phyloP scores from a whole-genome alignment of 2,888 invertebrate genomes.

The Cybosia mesomella region DNA sequence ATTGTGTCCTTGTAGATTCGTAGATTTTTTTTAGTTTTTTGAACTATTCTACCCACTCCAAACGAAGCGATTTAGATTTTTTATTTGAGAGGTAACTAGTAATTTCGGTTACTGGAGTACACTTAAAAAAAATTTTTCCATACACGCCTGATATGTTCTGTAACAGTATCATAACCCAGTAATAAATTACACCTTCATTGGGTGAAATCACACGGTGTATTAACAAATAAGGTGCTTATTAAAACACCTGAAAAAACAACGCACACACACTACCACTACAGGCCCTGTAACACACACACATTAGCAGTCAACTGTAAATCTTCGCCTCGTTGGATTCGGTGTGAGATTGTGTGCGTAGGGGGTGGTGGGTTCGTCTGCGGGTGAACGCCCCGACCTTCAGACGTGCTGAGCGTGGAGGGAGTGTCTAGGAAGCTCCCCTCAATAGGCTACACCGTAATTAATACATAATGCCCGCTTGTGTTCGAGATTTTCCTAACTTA shows the following conservation, averaged over 20 bases:
- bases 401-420: conserved; percentile 61
- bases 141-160: background rate
- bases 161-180: background rate
- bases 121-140: no score
- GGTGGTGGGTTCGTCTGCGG: conserved; percentile 59
- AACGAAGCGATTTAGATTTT: no score
- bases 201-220: conserved; percentile 24
- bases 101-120: no score
- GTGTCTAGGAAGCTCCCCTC: conserved; percentile 74
- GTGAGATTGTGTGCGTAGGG: conserved; percentile 29
- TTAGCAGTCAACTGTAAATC: background rate
- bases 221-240: conserved; percentile 34
- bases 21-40: no score
- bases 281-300: background rate
- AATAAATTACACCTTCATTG: conserved; percentile 2
- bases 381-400: conserved; percentile 85
- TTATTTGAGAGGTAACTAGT: no score
- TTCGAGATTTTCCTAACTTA: conserved; percentile 40
- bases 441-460: conserved; percentile 56
- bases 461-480: conserved; percentile 51
- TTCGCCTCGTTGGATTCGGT: background rate
- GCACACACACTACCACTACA: conserved; percentile 27
- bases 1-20: no score
- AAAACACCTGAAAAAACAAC: conserved; percentile 42
- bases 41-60: no score